Evolutionary conservation across 2,888 invertebrate species (phyloP), one percentile per base, ranked within the genome.

Genomic region (Spisula subtruncata): DNA sequence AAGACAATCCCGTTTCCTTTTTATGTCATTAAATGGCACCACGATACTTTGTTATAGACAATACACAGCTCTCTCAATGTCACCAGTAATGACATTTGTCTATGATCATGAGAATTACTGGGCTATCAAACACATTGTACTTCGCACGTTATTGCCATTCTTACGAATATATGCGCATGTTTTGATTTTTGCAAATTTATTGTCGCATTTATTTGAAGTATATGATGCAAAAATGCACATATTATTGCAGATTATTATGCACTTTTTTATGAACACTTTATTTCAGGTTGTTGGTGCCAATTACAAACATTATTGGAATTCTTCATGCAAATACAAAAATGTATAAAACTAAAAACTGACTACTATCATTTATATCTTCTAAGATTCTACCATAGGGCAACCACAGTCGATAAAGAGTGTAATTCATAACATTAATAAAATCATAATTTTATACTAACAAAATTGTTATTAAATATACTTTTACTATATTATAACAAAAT

Each of bases 51-150:
- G 32, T 71, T 71, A 32, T 71, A 71, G 71, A 71, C 71, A 71
- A 71, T 71, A 29, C 71, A 71, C 71, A 71, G 71, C 71, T 71
- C 71, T 2, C 71, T 29, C 71, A 56, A 56, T 71, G 71, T 71
- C 71, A 71, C 71, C 29, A 71, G 32, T 71, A 71, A 71, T 71
- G 71, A 71, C 71, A 71, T 71, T 71, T 71, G 71, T 71, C 71
- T 71, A 32, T 71, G 71, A 71, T 71, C 71, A 71, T 0, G 29
- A 29, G 71, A 71, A 71, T 71, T 71, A 71, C 71, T 32, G 29
- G 71, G 29, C n/a, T 71, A 32, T 32, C 71, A 71, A 32, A 71
- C 71, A 32, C 71, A 71, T 71, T 71, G 71, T 29, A 32, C 29
- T 71, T 71, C 71, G 29, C 71, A 71, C 71, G 71, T 71, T 71